Evolutionary conservation across 2,888 invertebrate genomes (phyloP), one percentile per base, ranked within the genome.

Genomic region (Venusia cambrica): DNA sequence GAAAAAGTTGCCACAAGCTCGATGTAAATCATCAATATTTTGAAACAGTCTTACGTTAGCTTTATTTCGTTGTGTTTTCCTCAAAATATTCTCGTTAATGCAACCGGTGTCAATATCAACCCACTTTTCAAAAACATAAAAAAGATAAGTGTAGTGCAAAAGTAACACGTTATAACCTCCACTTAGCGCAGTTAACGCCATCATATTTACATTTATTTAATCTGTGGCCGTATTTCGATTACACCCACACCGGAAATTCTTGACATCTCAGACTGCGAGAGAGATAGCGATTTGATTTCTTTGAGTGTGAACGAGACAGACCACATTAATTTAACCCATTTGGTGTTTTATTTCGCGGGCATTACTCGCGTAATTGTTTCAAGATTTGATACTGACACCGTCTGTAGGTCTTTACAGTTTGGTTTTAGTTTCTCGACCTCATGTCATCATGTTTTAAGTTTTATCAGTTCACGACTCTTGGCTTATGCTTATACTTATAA

Each of bases 221-320:
- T 34, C 38, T 38, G 38, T 25, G 32, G 16, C 16, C 22, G 25
- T 14, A 19, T 39, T 42, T 53, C 41, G 49, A 38, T 61, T 51
- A 48, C 60, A 54, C 57, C 51, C 59, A 55, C 51, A 57, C 50
- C 70, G 73, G 73, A 74, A 72, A 73, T 68, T 51, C 60, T 51
- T 49, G 38, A 35, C 57, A 56, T 60, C 53, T 46, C 54, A 51
- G 45, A 32, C 26, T 45, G 24, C 38, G 43, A 64, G 32, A 40
- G 54, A 58, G 62, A 68, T 32, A 22, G 5, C n/a, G 2, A 11
- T 36, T 33, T 26, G 11, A 5, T 9, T 2, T 11, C 18, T n/a
- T 4, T 4, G 17, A 10, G 41, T 22, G 45, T 7, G 52, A 51
- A 14, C 25, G 45, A 45, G 53, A 60, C 7, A 16, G 45, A 17